Percentiles rank a stretch among this genome's conserved stretches.
These are phyloP conservation scores for Echinometra lucunter DNA, from an alignment of 53 echinoderm and acorn worm genomes.

Conservation along the genomic window DNA sequence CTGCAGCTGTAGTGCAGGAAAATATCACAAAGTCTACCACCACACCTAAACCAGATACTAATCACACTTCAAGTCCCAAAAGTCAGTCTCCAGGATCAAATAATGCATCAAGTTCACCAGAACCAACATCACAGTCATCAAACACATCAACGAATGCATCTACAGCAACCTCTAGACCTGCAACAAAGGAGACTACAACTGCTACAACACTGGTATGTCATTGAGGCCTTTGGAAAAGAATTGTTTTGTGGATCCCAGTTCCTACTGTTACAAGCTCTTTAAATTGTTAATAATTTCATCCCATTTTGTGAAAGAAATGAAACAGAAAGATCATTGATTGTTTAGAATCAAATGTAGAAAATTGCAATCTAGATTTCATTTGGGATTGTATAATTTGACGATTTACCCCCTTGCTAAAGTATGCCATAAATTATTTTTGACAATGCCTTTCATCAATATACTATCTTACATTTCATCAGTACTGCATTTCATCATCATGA, in stretches of 20 bases:
- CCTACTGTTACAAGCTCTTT: not conserved
- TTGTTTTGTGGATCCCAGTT: not conserved
- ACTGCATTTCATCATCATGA: not conserved
- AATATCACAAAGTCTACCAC: slow-evolving; percentile 29
- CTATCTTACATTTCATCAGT: not conserved
- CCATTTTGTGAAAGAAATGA: not conserved
- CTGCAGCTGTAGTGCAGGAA: not conserved
- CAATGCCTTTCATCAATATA: not conserved
- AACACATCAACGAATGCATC: no score
- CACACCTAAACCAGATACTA: slow-evolving; percentile 4
- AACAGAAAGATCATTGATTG: not conserved
- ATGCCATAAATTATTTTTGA: no score
- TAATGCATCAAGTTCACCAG: not conserved
- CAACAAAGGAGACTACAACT: not conserved
- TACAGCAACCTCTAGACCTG: not conserved
- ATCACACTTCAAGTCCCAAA: not conserved
- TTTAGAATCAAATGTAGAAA: not conserved
- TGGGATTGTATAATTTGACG: no score
- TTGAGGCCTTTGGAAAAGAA: not conserved
- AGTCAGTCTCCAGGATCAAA: not conserved
- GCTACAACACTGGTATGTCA: slow-evolving; percentile 6
- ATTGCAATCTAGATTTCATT: not conserved
- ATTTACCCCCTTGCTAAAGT: no score
- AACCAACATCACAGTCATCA: no score
- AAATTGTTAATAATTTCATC: not conserved